Evolutionary conservation across 2,888 invertebrate genomes (phyloP), one percentile per base, ranked within the genome.

Genomic region (Diaperis boleti): DNA sequence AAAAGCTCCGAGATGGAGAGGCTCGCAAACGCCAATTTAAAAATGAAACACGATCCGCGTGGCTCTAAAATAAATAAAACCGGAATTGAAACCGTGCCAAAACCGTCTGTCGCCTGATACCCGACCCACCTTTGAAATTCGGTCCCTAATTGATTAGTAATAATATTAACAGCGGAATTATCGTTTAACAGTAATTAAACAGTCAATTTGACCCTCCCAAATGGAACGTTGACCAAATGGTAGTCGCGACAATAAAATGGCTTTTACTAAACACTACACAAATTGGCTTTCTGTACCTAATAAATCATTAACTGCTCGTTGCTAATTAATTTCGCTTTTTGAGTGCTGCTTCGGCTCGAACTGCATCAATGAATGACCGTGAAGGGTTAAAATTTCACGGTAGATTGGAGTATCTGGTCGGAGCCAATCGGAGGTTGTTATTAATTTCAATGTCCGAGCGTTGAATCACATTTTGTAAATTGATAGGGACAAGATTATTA

Each of bases 301-400:
- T 39, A 39, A 39, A 39, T 39, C 39, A 39, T 13, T 15, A 39
- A 39, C 39, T 39, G 39, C n/a, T 39, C 15, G 39, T 18, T 39
- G 11, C 13, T 13, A 39, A 39, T 39, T 39, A 39, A 39, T 8
- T 39, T 33, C 11, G 33, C 10, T 33, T 33, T 33, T 33, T 17
- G 8, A 39, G 15, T n/a, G 15, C 3, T 37, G 37, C 3, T 11
- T 37, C 4, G 5, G 13, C 8, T 18, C 17, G 42, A 42, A 41
- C n/a, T n/a, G 3, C 2, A 26, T 8, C 8, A 26, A 1, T 8
- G 8, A 26, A 26, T 26, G 26, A 5, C 26, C 26, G n/a, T 6
- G 26, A 26, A 26, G 26, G 1, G 8, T 5, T 6, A 26, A 26
- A 26, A 3, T 26, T 26, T 26, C 26, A 26, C 6, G 26, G 1